These are phyloP conservation scores for Acinonyx jubatus DNA, from an alignment of 2,113 vertebrate genomes.

Conservation along the genomic window DNA sequence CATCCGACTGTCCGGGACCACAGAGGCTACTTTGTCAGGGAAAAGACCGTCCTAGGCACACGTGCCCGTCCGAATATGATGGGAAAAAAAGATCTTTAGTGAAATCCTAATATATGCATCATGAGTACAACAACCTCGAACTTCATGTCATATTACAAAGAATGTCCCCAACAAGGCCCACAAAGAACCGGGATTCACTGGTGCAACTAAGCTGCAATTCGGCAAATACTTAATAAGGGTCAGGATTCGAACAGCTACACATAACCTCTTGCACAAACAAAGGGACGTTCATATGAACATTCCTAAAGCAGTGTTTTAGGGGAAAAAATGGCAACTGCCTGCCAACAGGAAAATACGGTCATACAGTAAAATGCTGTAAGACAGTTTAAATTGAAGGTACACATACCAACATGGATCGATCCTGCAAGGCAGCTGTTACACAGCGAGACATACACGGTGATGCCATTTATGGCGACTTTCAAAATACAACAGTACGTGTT, in stretches of 20 bases:
- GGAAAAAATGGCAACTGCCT: neutral
- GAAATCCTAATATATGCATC: neutral
- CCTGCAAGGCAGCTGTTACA: neutral
- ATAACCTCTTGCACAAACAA: neutral
- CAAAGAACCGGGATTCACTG: neutral
- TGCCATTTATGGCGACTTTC: neutral
- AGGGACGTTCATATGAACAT: neutral
- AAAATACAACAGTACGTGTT: neutral
- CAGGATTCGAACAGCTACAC: no score
- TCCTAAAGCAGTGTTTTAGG: neutral
- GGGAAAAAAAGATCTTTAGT: neutral
- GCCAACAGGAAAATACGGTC: neutral
- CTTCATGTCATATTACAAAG: neutral
- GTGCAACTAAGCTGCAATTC: accelerated
- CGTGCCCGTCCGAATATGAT: neutral
- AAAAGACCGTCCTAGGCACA: neutral
- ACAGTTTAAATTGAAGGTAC: neutral
- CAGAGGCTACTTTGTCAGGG: neutral
- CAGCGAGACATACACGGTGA: neutral
- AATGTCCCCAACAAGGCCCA: neutral
- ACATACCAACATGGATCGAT: neutral
- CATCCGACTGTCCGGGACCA: neutral
- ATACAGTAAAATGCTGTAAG: neutral
- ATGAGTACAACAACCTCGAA: neutral
- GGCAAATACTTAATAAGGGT: neutral